phyloP scores from a whole-genome alignment of 2,113 vertebrate species.

The Ascaphus truei region DNA sequence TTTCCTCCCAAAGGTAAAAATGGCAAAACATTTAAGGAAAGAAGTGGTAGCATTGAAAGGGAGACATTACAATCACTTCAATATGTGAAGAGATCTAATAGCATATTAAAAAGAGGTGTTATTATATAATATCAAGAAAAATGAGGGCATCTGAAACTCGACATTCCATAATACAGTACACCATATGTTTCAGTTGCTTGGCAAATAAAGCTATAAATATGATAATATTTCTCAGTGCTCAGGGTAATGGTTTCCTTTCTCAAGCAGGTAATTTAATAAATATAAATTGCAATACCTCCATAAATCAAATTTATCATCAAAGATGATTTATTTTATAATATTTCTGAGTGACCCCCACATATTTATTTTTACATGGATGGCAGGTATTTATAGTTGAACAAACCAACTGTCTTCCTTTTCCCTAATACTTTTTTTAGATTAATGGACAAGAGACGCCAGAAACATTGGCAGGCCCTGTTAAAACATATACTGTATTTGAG shows the following conservation, averaged over 20 bases:
- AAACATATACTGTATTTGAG: too few species aligned
- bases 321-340: slow-evolving; percentile 29
- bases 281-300: slow-evolving; percentile 15
- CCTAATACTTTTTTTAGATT: too few species aligned
- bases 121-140: slow-evolving; percentile 32
- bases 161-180: slow-evolving; percentile 25
- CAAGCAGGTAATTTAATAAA: slow-evolving; percentile 25
- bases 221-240: slow-evolving; percentile 22
- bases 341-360: background rate
- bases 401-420: background rate
- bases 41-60: background rate
- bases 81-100: slow-evolving; percentile 13
- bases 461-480: background rate
- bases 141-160: slow-evolving; percentile 29
- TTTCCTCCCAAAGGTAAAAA: slow-evolving; percentile 27
- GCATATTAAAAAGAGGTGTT: slow-evolving; percentile 20
- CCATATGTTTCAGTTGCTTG: slow-evolving; percentile 22
- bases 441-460: background rate
- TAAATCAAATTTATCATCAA: slow-evolving; percentile 17
- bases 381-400: background rate
- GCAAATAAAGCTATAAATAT: slow-evolving; percentile 25
- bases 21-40: slow-evolving; percentile 16
- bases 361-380: background rate
- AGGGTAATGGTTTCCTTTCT: background rate
- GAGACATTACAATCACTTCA: slow-evolving; percentile 12